These are phyloP conservation scores for Phasianus colchicus DNA, from an alignment of 2,113 vertebrate genomes.

Conservation along the genomic window DNA sequence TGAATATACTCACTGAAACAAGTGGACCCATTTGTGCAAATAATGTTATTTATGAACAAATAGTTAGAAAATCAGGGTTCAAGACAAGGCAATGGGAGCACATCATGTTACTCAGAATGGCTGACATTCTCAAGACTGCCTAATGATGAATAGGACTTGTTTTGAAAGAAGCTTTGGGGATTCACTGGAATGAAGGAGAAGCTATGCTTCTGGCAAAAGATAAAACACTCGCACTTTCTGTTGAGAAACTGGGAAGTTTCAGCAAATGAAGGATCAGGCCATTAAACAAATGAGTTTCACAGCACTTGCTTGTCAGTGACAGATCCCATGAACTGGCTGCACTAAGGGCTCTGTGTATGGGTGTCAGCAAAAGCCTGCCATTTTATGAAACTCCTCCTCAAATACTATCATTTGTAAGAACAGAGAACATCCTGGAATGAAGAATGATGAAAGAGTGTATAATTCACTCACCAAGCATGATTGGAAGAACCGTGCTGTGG, in stretches of 20 bases:
- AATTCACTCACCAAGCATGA: neutral
- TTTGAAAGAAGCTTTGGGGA: neutral
- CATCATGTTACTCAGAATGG: neutral
- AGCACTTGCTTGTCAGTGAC: neutral
- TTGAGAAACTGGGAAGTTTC: neutral
- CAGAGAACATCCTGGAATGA: neutral
- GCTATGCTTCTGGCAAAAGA: neutral
- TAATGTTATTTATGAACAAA: constrained; percentile 7
- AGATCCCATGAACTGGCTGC: neutral
- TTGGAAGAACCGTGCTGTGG: neutral
- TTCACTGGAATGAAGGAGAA: neutral
- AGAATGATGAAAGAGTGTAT: neutral
- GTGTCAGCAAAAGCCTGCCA: fast-evolving
- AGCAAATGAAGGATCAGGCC: neutral
- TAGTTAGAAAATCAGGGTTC: neutral
- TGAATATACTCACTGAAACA: neutral
- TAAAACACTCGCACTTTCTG: neutral
- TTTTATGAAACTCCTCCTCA: neutral
- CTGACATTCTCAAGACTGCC: neutral
- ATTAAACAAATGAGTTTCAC: neutral
- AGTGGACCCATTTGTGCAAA: neutral
- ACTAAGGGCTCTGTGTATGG: neutral
- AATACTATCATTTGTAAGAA: neutral
- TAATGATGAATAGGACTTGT: neutral
- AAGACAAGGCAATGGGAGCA: neutral